Percentiles rank a stretch among this genome's conserved stretches.
These are phyloP conservation scores for Corapipo altera DNA, from an alignment of 2,113 vertebrate genomes.

Conservation along the genomic window DNA sequence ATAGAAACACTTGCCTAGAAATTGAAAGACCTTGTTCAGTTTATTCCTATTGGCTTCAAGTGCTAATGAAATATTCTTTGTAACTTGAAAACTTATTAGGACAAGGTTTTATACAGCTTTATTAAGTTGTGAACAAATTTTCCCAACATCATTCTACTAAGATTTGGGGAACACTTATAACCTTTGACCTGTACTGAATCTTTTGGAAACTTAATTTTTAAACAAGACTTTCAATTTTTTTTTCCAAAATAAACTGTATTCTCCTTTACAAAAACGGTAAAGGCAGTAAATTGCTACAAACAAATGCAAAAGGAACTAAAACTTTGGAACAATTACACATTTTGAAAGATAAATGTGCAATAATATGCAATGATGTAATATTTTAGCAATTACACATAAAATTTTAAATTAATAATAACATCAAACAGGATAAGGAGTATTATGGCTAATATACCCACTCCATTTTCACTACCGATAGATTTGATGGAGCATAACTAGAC, in stretches of 20 bases:
- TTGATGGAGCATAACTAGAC: background rate
- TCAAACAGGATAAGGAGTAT: background rate
- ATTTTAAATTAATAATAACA: background rate
- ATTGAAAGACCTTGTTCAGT: background rate
- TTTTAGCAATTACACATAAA: background rate
- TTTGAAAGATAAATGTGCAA: background rate
- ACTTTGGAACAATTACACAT: background rate
- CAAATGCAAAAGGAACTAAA: background rate
- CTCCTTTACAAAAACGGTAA: background rate
- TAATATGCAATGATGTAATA: background rate
- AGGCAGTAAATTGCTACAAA: background rate
- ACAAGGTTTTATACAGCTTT: background rate
- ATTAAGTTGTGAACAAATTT: background rate
- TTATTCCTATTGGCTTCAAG: background rate
- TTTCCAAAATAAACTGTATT: background rate
- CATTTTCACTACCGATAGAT: background rate
- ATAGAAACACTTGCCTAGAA: background rate
- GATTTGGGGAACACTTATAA: background rate
- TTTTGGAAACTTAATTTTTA: background rate
- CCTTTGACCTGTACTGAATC: background rate
- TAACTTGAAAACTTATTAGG: background rate
- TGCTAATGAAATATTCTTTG: background rate
- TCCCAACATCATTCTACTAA: background rate
- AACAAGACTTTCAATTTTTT: background rate
- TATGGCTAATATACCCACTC: background rate